Percentiles rank a stretch among this genome's conserved stretches.
Conservation (phyloP, 2,797 vertebrate species). For the Hybognathus amarus region DNA sequence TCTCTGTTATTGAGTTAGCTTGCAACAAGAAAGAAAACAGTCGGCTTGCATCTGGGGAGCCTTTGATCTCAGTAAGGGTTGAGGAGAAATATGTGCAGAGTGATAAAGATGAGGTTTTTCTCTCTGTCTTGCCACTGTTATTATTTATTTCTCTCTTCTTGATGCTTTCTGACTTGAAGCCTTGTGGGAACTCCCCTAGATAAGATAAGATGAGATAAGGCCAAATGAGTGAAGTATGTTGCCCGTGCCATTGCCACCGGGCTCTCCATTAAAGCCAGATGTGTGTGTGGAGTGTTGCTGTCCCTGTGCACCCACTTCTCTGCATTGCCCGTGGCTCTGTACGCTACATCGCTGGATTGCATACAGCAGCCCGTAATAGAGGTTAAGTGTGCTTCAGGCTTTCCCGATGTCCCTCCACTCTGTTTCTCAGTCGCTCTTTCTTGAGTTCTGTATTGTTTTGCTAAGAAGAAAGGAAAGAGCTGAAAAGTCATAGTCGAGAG, state of each 20-base stretch:
- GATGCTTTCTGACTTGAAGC: conserved; percentile 29
- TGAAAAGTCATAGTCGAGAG: conserved; percentile 23
- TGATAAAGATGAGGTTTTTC: conserved; percentile 30
- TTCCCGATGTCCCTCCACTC: conserved; percentile 15
- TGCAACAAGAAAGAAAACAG: conserved; percentile 40
- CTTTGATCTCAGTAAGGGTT: conserved; percentile 54
- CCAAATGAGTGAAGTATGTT: conserved; percentile 38
- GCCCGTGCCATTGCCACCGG: conserved; percentile 25
- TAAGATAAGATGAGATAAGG: conserved; percentile 42
- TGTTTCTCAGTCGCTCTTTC: conserved; percentile 26
- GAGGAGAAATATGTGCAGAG: conserved; percentile 32
- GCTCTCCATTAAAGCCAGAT: conserved; percentile 16
- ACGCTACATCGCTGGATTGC: not conserved
- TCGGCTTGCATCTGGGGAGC: conserved; percentile 36
- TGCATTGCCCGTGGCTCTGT: conserved; percentile 31
- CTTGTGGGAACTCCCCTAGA: conserved; percentile 34
- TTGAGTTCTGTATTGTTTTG: conserved; percentile 24
- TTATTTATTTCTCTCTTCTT: conserved; percentile 44
- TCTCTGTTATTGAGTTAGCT: conserved; percentile 28
- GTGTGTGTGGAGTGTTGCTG: conserved; percentile 23
- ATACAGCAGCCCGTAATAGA: conserved; percentile 32
- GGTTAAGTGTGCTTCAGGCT: conserved; percentile 54
- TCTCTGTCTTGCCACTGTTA: conserved; percentile 14
- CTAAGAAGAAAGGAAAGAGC: conserved; percentile 18
- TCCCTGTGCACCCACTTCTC: conserved; percentile 2